phyloP scores from a whole-genome alignment of 2,797 vertebrate species.

The Eulemur albifrons region DNA sequence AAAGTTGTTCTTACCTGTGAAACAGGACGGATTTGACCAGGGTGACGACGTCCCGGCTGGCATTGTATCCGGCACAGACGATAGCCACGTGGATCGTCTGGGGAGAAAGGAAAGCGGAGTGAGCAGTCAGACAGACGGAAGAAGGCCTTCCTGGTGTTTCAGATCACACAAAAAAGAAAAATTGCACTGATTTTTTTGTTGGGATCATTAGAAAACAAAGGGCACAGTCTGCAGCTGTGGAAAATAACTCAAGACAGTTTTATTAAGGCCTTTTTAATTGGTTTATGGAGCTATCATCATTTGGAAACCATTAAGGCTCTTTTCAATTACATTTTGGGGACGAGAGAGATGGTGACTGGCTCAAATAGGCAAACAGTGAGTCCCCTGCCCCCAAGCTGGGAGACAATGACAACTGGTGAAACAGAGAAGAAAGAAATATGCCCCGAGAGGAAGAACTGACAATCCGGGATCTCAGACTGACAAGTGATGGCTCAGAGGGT shows the following conservation, averaged over 20 bases:
- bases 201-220: conserved; percentile 62
- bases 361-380: conserved; percentile 38
- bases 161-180: background rate
- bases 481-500: background rate
- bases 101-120: conserved; percentile 65
- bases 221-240: conserved; percentile 69
- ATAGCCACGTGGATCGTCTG: conserved; percentile 99
- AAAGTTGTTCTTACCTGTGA: conserved; percentile 90
- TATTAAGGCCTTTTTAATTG: conserved; percentile 82
- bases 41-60: conserved; percentile 97
- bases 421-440: background rate
- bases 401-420: background rate
- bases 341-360: conserved; percentile 62
- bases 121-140: conserved; percentile 34
- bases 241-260: conserved; percentile 76
- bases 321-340: conserved; percentile 75
- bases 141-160: background rate
- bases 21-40: conserved; percentile 98
- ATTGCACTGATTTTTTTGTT: conserved; percentile 40
- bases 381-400: background rate
- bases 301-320: conserved; percentile 77
- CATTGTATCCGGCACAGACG: conserved; percentile 97
- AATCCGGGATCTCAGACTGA: background rate
- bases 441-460: background rate
- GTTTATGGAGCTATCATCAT: conserved; percentile 81